A percentile compares a stretch with the other conserved stretches of the same genome.
These are phyloP conservation scores for Labroides dimidiatus DNA, from an alignment of 2,797 vertebrate species.

Conservation along the genomic window DNA sequence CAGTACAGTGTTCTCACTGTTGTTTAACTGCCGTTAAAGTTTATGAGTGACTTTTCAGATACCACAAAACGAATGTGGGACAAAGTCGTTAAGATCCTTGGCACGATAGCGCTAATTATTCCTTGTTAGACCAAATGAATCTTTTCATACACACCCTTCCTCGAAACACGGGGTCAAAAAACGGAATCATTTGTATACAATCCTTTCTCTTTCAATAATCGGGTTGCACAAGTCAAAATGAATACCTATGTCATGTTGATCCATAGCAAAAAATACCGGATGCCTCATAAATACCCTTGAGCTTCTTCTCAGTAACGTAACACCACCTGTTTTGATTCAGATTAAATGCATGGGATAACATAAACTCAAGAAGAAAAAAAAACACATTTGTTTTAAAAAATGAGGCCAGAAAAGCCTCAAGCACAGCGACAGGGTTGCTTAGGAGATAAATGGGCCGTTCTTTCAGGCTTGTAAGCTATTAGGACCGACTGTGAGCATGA, in stretches of 20 bases:
- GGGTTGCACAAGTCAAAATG: neutral
- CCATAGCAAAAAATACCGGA: neutral
- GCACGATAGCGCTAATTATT: neutral
- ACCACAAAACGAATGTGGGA: neutral
- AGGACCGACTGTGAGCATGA: slow-evolving; percentile 27
- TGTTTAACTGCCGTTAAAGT: neutral
- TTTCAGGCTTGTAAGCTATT: slow-evolving; percentile 31
- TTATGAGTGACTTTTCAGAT: slow-evolving; percentile 9
- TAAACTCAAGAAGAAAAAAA: slow-evolving; percentile 37
- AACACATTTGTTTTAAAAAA: neutral
- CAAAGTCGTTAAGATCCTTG: neutral
- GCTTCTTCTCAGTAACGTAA: neutral
- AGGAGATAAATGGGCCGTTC: slow-evolving; percentile 39
- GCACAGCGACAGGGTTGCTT: slow-evolving; percentile 7
- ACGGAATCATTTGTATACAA: neutral
- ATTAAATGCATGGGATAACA: slow-evolving; percentile 1
- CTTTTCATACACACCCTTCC: neutral
- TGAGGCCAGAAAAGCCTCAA: neutral
- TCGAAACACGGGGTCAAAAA: neutral
- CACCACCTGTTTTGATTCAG: slow-evolving; percentile 12
- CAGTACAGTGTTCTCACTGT: neutral
- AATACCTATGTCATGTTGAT: too few species aligned
- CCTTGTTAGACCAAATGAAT: slow-evolving; percentile 9
- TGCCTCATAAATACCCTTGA: neutral
- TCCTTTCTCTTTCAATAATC: neutral